Percentiles rank a stretch among this genome's conserved stretches.
Conservation (phyloP, 2,888 invertebrate genomes). For the Caenorhabditis uteleia region DNA sequence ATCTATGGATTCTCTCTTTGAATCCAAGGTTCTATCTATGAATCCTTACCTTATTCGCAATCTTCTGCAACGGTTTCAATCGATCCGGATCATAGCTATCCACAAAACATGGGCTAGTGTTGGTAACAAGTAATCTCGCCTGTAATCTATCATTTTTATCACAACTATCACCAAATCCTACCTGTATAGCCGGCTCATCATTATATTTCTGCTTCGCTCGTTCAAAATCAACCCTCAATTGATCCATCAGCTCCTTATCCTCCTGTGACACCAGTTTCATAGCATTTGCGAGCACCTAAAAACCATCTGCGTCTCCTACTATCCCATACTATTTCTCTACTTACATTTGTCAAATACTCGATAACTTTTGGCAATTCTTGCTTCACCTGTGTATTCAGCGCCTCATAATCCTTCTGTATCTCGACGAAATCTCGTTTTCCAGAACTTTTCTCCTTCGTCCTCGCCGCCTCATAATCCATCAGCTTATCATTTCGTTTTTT, state of each 20-base stretch:
- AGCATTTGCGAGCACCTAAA: conserved; percentile 41
- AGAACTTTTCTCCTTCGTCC: conserved; percentile 35
- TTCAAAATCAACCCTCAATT: conserved; percentile 31
- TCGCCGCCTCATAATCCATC: conserved; percentile 63
- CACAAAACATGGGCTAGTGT: conserved; percentile 32
- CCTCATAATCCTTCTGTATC: conserved; percentile 57
- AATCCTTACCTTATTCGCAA: conserved; percentile 44
- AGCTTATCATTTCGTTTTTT: conserved; percentile 65
- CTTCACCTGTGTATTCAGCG: conserved; percentile 62
- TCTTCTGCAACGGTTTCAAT: conserved; percentile 36
- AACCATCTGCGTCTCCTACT: too few relatives aligned
- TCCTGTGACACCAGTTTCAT: conserved; percentile 36
- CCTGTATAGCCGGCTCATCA: conserved; percentile 15
- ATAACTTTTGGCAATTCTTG: conserved; percentile 57
- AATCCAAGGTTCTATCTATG: too few relatives aligned
- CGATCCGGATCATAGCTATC: conserved; percentile 41
- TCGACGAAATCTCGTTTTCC: conserved; percentile 28
- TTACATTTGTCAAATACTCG: conserved; percentile 46
- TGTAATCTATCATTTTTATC: neutral
- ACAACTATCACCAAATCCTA: conserved; percentile 1
- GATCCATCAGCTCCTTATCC: conserved; percentile 35
- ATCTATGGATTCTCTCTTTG: neutral
- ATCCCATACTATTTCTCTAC: too few relatives aligned
- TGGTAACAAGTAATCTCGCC: conserved; percentile 4
- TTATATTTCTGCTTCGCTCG: conserved; percentile 8